Evolutionary conservation across 2,888 invertebrate species (phyloP).

Genomic region (Andrena trimmerana): DNA sequence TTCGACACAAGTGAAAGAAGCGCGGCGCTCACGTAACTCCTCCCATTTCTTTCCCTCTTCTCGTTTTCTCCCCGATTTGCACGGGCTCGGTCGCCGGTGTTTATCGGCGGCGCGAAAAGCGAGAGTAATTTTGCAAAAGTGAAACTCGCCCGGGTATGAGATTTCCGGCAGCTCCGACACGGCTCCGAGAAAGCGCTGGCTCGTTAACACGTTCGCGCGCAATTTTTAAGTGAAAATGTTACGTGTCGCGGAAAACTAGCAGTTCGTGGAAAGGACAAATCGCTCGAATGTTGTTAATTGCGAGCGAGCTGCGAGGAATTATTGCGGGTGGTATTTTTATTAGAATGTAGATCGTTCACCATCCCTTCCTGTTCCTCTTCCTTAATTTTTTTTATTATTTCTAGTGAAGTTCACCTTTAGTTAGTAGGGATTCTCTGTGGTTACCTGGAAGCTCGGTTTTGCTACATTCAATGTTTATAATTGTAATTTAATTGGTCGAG

Average conservation of each 20-base stretch:
- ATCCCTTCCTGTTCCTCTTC: too few relatives aligned
- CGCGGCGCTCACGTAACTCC: conserved; percentile 18
- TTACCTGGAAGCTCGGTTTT: too few relatives aligned
- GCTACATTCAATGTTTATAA: too few relatives aligned
- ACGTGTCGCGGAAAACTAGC: conserved; percentile 10
- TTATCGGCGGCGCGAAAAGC: conserved; percentile 11
- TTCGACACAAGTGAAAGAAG: conserved; percentile 31
- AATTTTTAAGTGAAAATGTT: conserved; percentile 9
- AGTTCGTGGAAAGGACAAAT: neutral
- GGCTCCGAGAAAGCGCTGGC: conserved; percentile 38
- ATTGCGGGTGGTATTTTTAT: too few relatives aligned
- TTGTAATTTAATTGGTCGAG: neutral
- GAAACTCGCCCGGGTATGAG: conserved; percentile 53
- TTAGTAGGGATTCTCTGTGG: too few relatives aligned
- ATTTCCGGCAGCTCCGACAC: conserved; percentile 47
- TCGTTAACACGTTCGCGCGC: conserved; percentile 42
- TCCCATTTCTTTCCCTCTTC: neutral
- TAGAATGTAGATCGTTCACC: too few relatives aligned
- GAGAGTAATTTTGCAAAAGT: conserved; percentile 54
- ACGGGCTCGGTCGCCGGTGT: neutral
- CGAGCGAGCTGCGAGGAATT: too few relatives aligned
- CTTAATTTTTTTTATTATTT: too few relatives aligned
- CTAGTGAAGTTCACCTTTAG: too few relatives aligned
- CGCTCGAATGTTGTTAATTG: neutral
- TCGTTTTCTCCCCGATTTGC: neutral